A percentile compares a stretch with the other conserved stretches of the same genome.
Conservation (phyloP, 2,113 vertebrate genomes). For the Mixornis gularis region DNA sequence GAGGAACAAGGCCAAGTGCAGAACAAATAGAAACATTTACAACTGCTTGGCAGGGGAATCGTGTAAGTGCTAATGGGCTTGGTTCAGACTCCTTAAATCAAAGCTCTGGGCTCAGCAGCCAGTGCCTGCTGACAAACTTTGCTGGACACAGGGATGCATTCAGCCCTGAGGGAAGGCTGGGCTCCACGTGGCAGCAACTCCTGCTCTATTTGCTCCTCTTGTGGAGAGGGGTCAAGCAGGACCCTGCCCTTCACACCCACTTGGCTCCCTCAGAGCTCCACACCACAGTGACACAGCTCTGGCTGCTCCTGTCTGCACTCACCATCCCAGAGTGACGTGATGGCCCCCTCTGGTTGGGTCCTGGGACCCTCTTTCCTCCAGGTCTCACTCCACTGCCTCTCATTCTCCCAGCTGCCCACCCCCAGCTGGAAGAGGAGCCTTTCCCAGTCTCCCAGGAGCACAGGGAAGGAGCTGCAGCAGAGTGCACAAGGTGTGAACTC, state of each 20-base stretch:
- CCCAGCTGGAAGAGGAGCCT: background rate
- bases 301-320: rapidly evolving
- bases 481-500: background rate
- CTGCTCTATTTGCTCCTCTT: background rate
- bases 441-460: background rate
- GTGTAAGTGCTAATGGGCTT: background rate
- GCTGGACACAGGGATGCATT: background rate
- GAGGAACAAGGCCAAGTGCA: background rate
- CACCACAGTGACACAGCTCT: background rate
- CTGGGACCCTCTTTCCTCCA: background rate
- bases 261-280: background rate
- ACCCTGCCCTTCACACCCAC: background rate
- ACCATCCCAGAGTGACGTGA: rapidly evolving
- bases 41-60: background rate
- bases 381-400: background rate
- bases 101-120: background rate
- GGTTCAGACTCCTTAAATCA: background rate
- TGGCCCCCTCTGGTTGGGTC: background rate
- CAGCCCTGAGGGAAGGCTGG: background rate
- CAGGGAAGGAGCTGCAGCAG: background rate
- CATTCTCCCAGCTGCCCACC: background rate
- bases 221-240: background rate
- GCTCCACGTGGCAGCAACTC: background rate
- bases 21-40: constrained; percentile 2
- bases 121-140: background rate